These are phyloP conservation scores for Neogale vison DNA, from an alignment of 2,113 vertebrate species.

Conservation along the genomic window DNA sequence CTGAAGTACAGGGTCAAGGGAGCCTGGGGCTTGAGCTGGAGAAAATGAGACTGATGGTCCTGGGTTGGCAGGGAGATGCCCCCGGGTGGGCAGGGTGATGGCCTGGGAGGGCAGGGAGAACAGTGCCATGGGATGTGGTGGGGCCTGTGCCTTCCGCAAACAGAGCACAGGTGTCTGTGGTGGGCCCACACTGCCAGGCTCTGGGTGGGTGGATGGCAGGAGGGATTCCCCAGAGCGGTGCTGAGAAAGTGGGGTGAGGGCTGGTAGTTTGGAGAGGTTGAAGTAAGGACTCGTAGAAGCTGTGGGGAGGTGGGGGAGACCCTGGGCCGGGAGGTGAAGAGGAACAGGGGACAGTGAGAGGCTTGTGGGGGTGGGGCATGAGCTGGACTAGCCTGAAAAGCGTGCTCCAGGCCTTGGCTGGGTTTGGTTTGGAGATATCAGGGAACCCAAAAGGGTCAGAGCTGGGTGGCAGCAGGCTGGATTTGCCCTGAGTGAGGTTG, in stretches of 20 bases:
- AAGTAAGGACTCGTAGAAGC: accelerated
- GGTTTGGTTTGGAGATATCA: background rate
- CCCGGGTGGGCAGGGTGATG: accelerated
- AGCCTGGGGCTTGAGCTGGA: background rate
- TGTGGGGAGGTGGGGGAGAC: accelerated
- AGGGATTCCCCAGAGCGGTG: background rate
- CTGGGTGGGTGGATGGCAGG: too few species aligned
- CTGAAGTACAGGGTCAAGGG: too few species aligned
- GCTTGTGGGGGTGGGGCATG: background rate
- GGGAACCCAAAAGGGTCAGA: background rate
- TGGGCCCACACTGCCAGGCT: accelerated
- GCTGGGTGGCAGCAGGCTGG: accelerated
- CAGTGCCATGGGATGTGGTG: accelerated
- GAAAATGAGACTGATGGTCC: accelerated
- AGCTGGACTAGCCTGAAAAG: accelerated
- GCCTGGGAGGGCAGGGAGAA: background rate
- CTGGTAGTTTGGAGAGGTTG: background rate
- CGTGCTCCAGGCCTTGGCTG: too few species aligned
- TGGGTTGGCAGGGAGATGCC: background rate
- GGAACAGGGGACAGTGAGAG: too few species aligned
- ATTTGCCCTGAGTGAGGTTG: background rate
- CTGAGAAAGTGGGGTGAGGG: accelerated
- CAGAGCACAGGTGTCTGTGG: accelerated
- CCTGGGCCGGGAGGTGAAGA: background rate
- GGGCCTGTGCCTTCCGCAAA: background rate